These are phyloP conservation scores for Channa argus DNA, from an alignment of 2,113 vertebrate genomes.

Conservation along the genomic window DNA sequence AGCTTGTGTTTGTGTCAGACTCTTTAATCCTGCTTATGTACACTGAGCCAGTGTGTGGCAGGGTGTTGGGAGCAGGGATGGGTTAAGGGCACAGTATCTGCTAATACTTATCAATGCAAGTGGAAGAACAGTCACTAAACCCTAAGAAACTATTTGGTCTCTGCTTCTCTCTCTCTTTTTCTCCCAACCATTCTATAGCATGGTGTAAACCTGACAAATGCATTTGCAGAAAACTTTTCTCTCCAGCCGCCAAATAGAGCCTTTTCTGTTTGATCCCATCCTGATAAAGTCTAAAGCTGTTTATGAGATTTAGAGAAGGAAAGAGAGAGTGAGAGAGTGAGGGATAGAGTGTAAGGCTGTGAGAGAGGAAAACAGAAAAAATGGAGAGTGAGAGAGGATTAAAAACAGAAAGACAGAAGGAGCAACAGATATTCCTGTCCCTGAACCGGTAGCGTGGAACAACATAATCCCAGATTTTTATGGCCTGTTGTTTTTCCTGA, in stretches of 20 bases:
- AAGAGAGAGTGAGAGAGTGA: conserved; percentile 11
- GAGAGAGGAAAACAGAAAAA: conserved; percentile 39
- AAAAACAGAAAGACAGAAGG: conserved; percentile 64
- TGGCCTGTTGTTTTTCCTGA: conserved; percentile 72
- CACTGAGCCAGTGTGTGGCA: conserved; percentile 47
- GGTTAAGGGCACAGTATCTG: conserved; percentile 40
- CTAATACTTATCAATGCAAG: conserved; percentile 54
- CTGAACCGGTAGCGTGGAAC: conserved; percentile 68
- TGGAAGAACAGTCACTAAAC: conserved; percentile 37
- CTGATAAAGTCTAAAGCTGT: conserved; percentile 78
- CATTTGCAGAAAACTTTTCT: conserved; percentile 52
- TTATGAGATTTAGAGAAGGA: conserved; percentile 68
- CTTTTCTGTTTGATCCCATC: conserved; percentile 59
- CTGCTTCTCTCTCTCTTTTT: conserved; percentile 14
- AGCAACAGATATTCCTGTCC: conserved; percentile 60
- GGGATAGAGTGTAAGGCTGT: neutral
- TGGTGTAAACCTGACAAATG: conserved; percentile 40
- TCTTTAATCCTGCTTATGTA: conserved; percentile 65
- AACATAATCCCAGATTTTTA: conserved; percentile 82
- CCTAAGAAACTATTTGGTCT: neutral
- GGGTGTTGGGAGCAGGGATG: conserved; percentile 49
- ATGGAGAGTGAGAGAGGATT: conserved; percentile 63
- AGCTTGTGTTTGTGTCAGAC: conserved; percentile 54
- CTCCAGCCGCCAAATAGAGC: conserved; percentile 48
- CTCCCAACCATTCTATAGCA: neutral